Conservation (phyloP, 2,888 invertebrate genomes). For the Drosophila ustulata region DNA sequence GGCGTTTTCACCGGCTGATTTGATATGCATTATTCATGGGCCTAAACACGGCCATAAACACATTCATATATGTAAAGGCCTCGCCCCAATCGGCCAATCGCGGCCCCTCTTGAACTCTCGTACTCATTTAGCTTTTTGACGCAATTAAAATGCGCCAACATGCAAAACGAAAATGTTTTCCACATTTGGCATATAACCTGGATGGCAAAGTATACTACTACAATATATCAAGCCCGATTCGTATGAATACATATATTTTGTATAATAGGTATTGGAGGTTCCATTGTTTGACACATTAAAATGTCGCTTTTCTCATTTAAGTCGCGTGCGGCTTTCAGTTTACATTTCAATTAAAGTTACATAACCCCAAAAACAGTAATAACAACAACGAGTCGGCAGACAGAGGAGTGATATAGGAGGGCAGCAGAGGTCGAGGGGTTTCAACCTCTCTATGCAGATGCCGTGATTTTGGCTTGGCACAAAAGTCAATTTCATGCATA, state of each 20-base stretch:
- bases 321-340: conserved; percentile 74
- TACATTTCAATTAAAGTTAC: conserved; percentile 80
- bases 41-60: conserved; percentile 66
- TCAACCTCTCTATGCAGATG: conserved; percentile 63
- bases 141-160: conserved; percentile 67
- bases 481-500: conserved; percentile 81
- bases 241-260: neutral
- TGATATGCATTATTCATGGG: conserved; percentile 66
- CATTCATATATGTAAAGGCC: conserved; percentile 44
- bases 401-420: neutral
- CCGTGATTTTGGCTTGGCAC: conserved; percentile 74
- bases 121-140: conserved; percentile 71
- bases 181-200: conserved; percentile 33
- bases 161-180: conserved; percentile 50
- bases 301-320: conserved; percentile 69
- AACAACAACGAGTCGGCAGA: conserved; percentile 39
- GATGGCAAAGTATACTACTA: conserved; percentile 14
- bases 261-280: conserved; percentile 20
- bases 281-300: conserved; percentile 73
- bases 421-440: conserved; percentile 13
- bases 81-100: conserved; percentile 1
- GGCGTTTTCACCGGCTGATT: conserved; percentile 52
- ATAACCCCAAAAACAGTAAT: conserved; percentile 70
- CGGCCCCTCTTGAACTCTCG: conserved; percentile 38
- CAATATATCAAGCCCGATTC: neutral